These are phyloP conservation scores for Acleris literana DNA, from an alignment of 2,888 invertebrate genomes.

Conservation along the genomic window DNA sequence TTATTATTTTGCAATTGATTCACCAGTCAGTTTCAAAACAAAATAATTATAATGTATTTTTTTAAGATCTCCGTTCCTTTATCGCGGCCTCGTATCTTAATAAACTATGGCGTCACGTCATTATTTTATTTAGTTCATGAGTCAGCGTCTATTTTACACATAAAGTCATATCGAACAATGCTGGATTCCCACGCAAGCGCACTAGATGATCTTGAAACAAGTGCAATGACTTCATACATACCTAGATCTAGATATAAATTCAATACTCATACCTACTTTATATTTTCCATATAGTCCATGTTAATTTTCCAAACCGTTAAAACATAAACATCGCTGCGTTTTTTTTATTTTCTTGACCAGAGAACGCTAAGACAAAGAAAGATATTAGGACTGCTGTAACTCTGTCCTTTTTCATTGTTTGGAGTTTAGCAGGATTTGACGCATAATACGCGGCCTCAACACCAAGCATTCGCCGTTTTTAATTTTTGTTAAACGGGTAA, in stretches of 20 bases:
- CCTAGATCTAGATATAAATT: constrained; percentile 2
- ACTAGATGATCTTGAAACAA: constrained; percentile 34
- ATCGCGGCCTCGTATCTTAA: constrained; percentile 28
- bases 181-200: constrained; percentile 31
- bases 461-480: too few relatives aligned
- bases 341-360: too few relatives aligned
- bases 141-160: constrained; percentile 25
- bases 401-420: too few relatives aligned
- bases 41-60: constrained; percentile 36
- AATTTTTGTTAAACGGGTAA: too few relatives aligned
- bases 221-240: constrained; percentile 33
- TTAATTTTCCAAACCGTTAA: too few relatives aligned
- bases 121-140: constrained; percentile 34
- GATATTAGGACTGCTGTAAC: too few relatives aligned
- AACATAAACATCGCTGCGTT: too few relatives aligned
- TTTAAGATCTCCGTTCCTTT: constrained; percentile 25
- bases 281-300: too few relatives aligned
- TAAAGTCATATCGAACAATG: constrained; percentile 30
- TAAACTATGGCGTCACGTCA: constrained; percentile 15
- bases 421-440: too few relatives aligned
- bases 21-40: constrained; percentile 47
- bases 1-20: constrained; percentile 56
- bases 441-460: too few relatives aligned
- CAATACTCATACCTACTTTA: not conserved
- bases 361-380: too few relatives aligned